Conservation (phyloP, 2,113 vertebrate genomes). For the Cyphotilapia sp. region DNA sequence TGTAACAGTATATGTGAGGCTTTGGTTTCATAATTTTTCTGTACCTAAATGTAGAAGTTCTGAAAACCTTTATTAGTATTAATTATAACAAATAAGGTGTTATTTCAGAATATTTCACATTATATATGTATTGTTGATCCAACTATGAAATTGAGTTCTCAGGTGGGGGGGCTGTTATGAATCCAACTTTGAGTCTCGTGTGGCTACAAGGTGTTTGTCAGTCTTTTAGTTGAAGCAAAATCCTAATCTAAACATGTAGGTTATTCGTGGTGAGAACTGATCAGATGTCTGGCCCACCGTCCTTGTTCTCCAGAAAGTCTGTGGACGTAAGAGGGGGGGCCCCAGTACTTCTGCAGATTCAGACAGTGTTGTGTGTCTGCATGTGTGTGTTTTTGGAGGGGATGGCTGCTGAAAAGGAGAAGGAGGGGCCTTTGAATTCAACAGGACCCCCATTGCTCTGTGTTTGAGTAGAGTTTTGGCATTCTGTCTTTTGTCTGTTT, state of each 20-base stretch:
- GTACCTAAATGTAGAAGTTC: neutral
- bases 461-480: conserved; percentile 69
- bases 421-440: conserved; percentile 50
- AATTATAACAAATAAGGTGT: neutral
- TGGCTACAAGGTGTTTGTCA: neutral
- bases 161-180: neutral
- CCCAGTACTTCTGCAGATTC: conserved; percentile 45
- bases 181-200: neutral
- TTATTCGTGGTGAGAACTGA: conserved; percentile 31
- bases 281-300: conserved; percentile 23
- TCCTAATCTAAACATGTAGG: neutral
- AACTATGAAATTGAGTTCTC: neutral
- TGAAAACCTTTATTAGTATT: neutral
- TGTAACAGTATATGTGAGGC: neutral
- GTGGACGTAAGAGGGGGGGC: conserved; percentile 15
- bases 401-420: conserved; percentile 24
- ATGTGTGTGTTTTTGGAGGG: conserved; percentile 20
- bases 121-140: neutral
- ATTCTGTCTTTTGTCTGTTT: conserved; percentile 71
- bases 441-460: conserved; percentile 59
- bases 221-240: neutral
- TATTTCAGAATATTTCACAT: neutral
- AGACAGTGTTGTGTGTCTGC: conserved; percentile 35
- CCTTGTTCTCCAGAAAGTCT: neutral
- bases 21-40: neutral